Base-by-base conservation (phyloP, 1,140 invertebrate species). In the Cecropterus lyciades region DNA sequence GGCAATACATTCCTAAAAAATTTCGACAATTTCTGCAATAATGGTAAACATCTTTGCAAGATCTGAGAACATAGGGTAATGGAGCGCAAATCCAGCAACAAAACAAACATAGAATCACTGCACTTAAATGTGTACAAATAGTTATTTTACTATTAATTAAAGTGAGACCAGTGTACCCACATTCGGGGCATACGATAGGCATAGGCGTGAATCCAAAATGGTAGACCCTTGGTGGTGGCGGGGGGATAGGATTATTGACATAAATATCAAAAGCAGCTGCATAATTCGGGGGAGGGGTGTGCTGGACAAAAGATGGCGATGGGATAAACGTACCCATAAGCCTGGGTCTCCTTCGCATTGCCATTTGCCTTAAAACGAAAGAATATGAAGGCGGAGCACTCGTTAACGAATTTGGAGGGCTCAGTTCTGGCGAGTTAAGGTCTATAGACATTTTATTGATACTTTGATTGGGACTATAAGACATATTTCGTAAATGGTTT, bases 351-450 rank as follows among this genome's bases (percentile, higher is more conserved):
- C 79, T 71, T 48, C 81, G 65, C 11, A 74, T 69, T 6, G 82
- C 77, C 68, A 87, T 87, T 80, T 92, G 89, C 14, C 87, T 69
- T 52, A 90, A 76, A 4, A 92, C 89, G 60, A 86, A 92, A 1
- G 89, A 87, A 78, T 92, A 92, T 0, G 89, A 89, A n/a, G 89
- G 89, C 11, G 89, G 89, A 8, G 89, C 87, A 65, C 79, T 89
- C 0, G 77, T 73, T 24, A 92, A 69, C 0, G 89, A 92, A 69
- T 84, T 81, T 9, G 89, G 89, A n/a, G 89, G 72, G 0, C 79
- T 59, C n/a, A 82, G 48, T 51, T 85, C 85, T 17, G 70, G 57
- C 5, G 70, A 69, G 15, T 70, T 75, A 8, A 40, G 14, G 27
- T 46, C 59, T 33, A 60, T 43, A 55, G 42, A 70, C 20, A 67